Base-by-base conservation (phyloP, 2,113 vertebrate species). In the Tapirus terrestris region DNA sequence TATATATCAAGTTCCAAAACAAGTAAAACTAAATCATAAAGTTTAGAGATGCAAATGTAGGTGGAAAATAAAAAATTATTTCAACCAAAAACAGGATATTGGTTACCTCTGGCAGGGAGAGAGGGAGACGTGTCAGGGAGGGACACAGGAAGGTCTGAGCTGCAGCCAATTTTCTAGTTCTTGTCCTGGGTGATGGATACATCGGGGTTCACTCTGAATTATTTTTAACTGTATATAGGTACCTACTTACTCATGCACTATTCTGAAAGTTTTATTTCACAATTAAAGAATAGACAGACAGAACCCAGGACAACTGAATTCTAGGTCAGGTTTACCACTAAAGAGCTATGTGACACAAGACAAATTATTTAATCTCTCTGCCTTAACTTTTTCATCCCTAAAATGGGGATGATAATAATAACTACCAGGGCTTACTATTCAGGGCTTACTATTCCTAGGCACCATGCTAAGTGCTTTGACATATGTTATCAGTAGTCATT, bases 1-100 rank as follows among this genome's bases (percentile, higher is more conserved):
- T 58, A 79, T 27, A 51, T 17, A 31, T 80, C 23, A 96, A 92
- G 6, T 75, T 95, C 92, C 51, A 75, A 97, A 97, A 94, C 75
- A 90, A 63, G 60, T 39, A 81, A 96, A 73, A 83, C 16, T 9
- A 87, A 96, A 63, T 72, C 80, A 94, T 70, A 39, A 87, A 93
- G 80, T 63, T 94, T 88, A 94, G 65, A 58, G 48, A 80, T 92
- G 85, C 68, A n/a, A 53, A 67, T n/a, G 48, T 68, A 82, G 39
- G 43, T 83, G 79, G 94, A 87, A 89, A 97, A 97, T 93, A 88
- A 89, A 85, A 82, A 87, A 51, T 67, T 36, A 58, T 80, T 94
- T 80, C 23, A 93, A 82, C 48, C 33, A 65, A 72, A 94, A 73
- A 68, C 93, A 96, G 91, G 87, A 96, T 95, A 65, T 73, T 25